These are phyloP conservation scores for Mimas tiliae DNA, from an alignment of 2,888 invertebrate genomes.

Conservation along the genomic window DNA sequence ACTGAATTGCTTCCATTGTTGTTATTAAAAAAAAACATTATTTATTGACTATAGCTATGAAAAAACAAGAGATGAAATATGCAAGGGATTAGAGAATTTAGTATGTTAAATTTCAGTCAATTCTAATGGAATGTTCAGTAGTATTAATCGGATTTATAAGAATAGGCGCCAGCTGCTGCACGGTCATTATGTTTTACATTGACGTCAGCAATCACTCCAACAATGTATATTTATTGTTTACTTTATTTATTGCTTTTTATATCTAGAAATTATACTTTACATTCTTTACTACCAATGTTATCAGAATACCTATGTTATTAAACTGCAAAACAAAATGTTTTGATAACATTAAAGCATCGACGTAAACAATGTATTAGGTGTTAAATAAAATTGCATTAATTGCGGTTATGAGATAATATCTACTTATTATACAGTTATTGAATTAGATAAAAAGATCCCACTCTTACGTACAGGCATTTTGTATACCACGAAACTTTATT, in stretches of 20 bases:
- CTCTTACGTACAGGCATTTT: constrained; percentile 75
- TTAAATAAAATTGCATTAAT: neutral
- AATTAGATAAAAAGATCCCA: constrained; percentile 2
- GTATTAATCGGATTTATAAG: neutral
- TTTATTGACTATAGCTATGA: too few species aligned
- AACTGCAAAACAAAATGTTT: neutral
- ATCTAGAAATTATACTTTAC: neutral
- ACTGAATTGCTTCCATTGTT: too few species aligned
- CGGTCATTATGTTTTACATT: constrained; percentile 30
- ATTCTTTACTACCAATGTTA: neutral
- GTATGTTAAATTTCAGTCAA: neutral
- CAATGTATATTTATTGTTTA: constrained; percentile 8
- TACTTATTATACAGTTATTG: neutral
- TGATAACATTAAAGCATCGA: neutral
- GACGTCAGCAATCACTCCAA: constrained; percentile 34
- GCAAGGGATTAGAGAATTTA: neutral
- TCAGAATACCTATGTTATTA: neutral
- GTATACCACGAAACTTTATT: constrained; percentile 53
- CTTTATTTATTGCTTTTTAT: neutral
- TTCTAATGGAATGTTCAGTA: neutral
- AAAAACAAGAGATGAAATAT: neutral
- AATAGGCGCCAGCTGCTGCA: constrained; percentile 31
- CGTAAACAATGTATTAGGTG: constrained; percentile 3
- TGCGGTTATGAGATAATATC: neutral
- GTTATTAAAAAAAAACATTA: too few species aligned